phyloP scores from a whole-genome alignment of 2,888 invertebrate species.

The Baccha elongata region DNA sequence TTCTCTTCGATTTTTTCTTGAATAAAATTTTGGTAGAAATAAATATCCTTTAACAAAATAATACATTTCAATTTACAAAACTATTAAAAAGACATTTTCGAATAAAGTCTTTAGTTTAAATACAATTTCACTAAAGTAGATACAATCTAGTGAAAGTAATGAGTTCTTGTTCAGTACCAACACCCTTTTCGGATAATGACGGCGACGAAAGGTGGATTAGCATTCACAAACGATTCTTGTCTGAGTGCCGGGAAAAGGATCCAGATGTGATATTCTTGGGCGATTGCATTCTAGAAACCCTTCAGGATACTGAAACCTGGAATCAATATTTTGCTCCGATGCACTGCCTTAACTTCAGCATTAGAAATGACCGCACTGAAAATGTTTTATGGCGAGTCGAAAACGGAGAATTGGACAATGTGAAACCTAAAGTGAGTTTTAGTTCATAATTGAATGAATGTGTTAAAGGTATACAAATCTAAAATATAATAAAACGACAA shows the following conservation, averaged over 20 bases:
- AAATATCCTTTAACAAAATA: background rate
- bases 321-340: conserved; percentile 94
- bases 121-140: conserved; percentile 4
- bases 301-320: conserved; percentile 94
- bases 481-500: too few species aligned
- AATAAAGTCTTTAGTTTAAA: background rate
- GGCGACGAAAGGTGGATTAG: conserved; percentile 93
- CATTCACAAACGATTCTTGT: conserved; percentile 90
- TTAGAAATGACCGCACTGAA: conserved; percentile 93
- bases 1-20: conserved; percentile 24
- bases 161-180: conserved; percentile 89
- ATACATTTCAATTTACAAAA: background rate
- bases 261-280: conserved; percentile 96
- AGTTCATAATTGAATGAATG: too few species aligned
- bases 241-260: conserved; percentile 93
- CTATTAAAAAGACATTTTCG: background rate
- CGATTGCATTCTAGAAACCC: conserved; percentile 92
- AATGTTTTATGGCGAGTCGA: conserved; percentile 94
- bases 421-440: conserved; percentile 92
- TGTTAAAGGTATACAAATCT: too few species aligned
- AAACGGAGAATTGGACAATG: conserved; percentile 94
- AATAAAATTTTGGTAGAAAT: conserved; percentile 15
- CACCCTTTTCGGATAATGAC: conserved; percentile 89
- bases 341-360: conserved; percentile 93
- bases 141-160: conserved; percentile 80